Evolutionary conservation across 1,140 invertebrate species (phyloP), one percentile per base, ranked within the genome.

Genomic region (Drosophila lacertosa): DNA sequence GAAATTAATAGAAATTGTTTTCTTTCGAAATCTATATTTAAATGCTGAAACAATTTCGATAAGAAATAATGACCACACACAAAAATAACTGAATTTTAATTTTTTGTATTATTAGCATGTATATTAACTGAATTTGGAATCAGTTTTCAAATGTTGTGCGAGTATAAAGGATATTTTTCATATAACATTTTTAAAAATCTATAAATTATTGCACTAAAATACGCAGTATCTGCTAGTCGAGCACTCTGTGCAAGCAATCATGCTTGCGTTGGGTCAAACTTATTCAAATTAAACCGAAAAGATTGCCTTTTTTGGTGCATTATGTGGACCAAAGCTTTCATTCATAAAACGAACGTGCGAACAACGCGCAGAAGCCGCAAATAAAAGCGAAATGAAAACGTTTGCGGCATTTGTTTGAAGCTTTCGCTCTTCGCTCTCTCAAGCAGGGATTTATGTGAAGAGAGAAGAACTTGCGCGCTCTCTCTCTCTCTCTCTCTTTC

Each of bases 331-430:
- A 58, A 74, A 83, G 70, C 79, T 65, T 39, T 86, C 81, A 86
- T 86, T 86, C 81, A 86, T 86, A 82, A 86, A 86, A 77, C 4
- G 57, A 42, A 64, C 24, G 7, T 29, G 1, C 2, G 24, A 37
- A 33, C 59, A 18, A 33, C 6, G 82, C 81, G 81, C 81, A 77
- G 81, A 77, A 66, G 63, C 65, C 18, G 42, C 59, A 76, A 37
- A 24, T 20, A 73, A 62, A 84, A 84, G 57, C 47, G 65, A 47
- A 33, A 64, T 53, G 26, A 18, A 40, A 58, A 39, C 9, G 18
- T n/a, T 35, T 51, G 32, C 48, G 48, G 48, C 48, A 20, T 37
- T 35, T 51, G 10, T 35, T 35, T 10, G 2, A 22, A 66, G 63
- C 63, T 66, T 33, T 50, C 4, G 18, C 9, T 35, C 42, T 59